Conservation (phyloP, 2,797 vertebrate genomes). For the Hippoglossus hippoglossus region DNA sequence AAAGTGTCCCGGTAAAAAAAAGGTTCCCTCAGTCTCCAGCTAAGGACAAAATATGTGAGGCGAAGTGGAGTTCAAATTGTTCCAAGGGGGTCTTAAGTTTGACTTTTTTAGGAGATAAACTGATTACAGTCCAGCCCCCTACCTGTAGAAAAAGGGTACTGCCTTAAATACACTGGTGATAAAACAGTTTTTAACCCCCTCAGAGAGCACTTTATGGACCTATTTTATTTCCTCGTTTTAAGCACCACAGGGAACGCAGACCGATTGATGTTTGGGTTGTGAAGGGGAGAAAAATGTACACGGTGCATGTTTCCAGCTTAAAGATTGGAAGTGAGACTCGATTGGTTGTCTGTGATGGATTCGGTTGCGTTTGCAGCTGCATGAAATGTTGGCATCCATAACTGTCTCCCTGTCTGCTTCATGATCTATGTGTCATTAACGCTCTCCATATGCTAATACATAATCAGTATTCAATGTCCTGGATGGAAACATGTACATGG, state of each 20-base stretch:
- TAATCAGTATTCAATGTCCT: constrained; percentile 62
- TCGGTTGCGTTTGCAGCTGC: constrained; percentile 35
- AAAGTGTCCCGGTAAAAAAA: constrained; percentile 31
- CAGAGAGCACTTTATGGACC: constrained; percentile 28
- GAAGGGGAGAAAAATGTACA: constrained; percentile 20
- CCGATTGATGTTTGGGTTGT: constrained; percentile 40
- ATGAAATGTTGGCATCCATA: constrained; percentile 37
- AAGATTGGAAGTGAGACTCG: constrained; percentile 30
- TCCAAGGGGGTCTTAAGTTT: constrained; percentile 23
- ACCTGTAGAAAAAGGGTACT: constrained; percentile 22
- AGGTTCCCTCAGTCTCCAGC: constrained; percentile 21
- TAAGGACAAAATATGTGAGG: constrained; percentile 10
- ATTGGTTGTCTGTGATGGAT: constrained; percentile 37
- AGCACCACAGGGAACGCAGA: constrained; percentile 26
- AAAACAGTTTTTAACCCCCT: constrained; percentile 44
- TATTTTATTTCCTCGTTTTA: constrained; percentile 44
- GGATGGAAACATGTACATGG: constrained; percentile 55
- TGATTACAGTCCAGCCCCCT: neutral
- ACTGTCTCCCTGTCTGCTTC: constrained; percentile 33
- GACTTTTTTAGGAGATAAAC: too few species aligned
- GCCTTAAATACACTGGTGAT: constrained; percentile 41
- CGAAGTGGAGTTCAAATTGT: constrained; percentile 25
- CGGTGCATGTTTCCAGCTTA: constrained; percentile 7
- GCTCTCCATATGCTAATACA: constrained; percentile 56
- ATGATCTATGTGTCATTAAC: constrained; percentile 52